Percentiles rank a stretch among this genome's conserved stretches.
Evolutionary conservation across 2,797 vertebrate genomes (phyloP).

Genomic region (Anniella stebbinsi): DNA sequence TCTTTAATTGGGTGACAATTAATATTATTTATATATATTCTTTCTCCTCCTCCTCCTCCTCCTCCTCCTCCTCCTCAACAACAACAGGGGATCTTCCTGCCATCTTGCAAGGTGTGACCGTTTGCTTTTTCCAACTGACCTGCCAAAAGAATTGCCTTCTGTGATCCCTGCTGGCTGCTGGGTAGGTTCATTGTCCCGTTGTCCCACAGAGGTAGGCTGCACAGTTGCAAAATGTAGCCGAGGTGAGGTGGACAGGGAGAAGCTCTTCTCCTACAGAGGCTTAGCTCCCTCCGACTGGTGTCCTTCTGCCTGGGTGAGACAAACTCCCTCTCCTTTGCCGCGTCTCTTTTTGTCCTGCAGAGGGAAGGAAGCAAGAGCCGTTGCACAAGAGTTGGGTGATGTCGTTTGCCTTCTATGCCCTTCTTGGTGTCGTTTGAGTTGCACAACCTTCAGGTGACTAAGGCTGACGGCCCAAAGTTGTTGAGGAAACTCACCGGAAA

Average conservation of each 20-base stretch:
- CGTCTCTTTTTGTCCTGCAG: neutral
- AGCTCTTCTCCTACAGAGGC: neutral
- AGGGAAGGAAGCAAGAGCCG: neutral
- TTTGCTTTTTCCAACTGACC: constrained; percentile 3
- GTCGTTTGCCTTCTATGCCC: neutral
- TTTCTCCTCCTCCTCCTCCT: too few relatives aligned
- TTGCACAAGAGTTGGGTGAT: neutral
- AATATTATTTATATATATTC: too few relatives aligned
- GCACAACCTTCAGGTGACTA: neutral
- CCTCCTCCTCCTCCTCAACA: too few relatives aligned
- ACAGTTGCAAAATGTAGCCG: neutral
- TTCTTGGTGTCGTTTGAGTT: neutral
- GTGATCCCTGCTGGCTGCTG: neutral
- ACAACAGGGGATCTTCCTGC: neutral
- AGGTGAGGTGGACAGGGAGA: neutral
- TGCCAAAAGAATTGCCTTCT: neutral
- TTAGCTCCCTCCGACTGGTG: neutral
- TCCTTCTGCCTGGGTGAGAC: neutral
- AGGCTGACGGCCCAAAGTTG: neutral
- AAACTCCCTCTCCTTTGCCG: too few relatives aligned
- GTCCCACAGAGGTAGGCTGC: rapidly evolving
- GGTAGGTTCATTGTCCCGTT: neutral
- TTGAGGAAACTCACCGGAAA: too few relatives aligned
- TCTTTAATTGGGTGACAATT: too few relatives aligned
- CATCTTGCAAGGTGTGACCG: neutral